phyloP scores from a whole-genome alignment of 2,797 vertebrate species.

The Acanthornis magna region DNA sequence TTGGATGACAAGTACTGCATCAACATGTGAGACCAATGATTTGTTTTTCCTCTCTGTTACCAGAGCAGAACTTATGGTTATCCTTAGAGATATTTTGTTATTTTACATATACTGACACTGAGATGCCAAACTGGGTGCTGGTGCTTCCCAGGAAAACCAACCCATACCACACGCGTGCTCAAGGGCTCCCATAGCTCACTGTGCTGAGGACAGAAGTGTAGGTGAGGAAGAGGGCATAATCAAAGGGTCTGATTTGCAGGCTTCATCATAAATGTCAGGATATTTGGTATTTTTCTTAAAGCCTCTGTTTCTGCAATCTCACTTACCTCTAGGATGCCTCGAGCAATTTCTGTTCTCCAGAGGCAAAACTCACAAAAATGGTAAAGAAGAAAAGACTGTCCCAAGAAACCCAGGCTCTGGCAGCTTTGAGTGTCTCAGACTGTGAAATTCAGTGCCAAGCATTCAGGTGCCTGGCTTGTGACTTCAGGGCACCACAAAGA shows the following conservation, averaged over 20 bases:
- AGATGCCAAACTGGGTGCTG: not conserved
- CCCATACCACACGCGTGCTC: fast-evolving
- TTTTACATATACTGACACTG: not conserved
- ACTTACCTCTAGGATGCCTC: not conserved
- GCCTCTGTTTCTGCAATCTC: not conserved
- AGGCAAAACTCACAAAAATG: not conserved
- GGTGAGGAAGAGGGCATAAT: not conserved
- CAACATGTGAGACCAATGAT: not conserved
- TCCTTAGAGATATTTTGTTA: not conserved
- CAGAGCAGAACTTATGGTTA: not conserved
- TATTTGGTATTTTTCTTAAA: not conserved
- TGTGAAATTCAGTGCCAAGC: not conserved
- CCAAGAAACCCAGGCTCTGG: not conserved
- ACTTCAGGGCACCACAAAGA: not conserved
- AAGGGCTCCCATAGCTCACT: not conserved
- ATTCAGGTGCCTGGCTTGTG: not conserved
- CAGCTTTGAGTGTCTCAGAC: not conserved
- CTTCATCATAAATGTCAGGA: not conserved
- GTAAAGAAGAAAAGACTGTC: not conserved
- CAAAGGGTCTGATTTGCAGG: not conserved
- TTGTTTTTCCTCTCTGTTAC: not conserved
- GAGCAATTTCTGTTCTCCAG: not conserved
- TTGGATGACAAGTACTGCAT: not conserved
- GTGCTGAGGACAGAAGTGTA: fast-evolving
- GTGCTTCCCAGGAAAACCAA: not conserved